phyloP scores from a whole-genome alignment of 1,140 invertebrate genomes.

The Drosophila subpulchrella region DNA sequence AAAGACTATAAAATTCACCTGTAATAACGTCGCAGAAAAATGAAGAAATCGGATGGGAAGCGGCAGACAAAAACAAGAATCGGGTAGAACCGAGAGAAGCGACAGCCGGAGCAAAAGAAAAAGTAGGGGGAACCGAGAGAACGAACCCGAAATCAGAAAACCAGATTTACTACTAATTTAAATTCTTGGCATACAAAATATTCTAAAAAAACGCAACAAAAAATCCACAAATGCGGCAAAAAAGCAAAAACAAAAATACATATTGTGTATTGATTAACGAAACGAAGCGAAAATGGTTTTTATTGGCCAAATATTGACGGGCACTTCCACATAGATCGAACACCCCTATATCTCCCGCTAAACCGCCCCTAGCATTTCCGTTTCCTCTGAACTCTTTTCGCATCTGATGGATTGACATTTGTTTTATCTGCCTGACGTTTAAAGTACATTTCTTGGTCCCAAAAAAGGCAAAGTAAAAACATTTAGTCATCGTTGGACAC shows the following conservation, averaged over 20 bases:
- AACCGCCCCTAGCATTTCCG: constrained; percentile 2
- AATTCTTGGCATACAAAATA: constrained; percentile 81
- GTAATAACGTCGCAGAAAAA: constrained; percentile 65
- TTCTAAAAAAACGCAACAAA: constrained; percentile 48
- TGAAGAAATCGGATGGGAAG: constrained; percentile 37
- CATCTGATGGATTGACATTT: constrained; percentile 55
- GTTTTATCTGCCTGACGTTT: constrained; percentile 14
- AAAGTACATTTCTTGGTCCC: constrained; percentile 6
- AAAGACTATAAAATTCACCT: constrained; percentile 60
- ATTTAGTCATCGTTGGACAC: constrained; percentile 27
- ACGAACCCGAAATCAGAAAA: constrained; percentile 75
- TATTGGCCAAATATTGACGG: constrained; percentile 70
- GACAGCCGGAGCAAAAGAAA: constrained; percentile 7
- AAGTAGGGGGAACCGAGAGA: constrained; percentile 19
- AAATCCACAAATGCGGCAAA: constrained; percentile 30
- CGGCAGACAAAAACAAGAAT: constrained; percentile 64
- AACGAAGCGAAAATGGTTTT: constrained; percentile 70
- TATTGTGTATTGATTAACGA: constrained; percentile 67
- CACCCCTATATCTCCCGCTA: not conserved
- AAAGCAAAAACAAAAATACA: constrained; percentile 38
- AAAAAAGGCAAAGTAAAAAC: constrained; percentile 7
- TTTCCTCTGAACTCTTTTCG: constrained; percentile 26
- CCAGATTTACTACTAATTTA: constrained; percentile 83
- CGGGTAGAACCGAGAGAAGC: constrained; percentile 15
- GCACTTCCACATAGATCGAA: constrained; percentile 14